A percentile compares a stretch with the other conserved stretches of the same genome.
Evolutionary conservation across 2,888 invertebrate species (phyloP).

Genomic region (Drosophila macrothrix): DNA sequence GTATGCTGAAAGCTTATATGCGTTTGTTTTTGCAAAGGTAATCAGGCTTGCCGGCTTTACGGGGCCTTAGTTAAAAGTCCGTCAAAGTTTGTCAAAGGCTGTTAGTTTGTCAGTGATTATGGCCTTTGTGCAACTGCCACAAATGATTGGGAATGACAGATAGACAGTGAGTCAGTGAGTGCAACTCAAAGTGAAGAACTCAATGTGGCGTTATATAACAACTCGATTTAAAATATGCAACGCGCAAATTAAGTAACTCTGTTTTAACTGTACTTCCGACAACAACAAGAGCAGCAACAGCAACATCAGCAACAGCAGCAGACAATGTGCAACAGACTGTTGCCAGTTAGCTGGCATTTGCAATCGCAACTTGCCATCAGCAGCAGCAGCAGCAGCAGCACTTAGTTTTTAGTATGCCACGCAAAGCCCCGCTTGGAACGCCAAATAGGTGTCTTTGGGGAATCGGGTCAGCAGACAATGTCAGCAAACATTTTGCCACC

Average conservation of each 20-base stretch:
- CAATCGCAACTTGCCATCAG: slow-evolving; percentile 43
- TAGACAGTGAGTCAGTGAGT: slow-evolving; percentile 22
- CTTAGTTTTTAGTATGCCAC: slow-evolving; percentile 49
- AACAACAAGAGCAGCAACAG: slow-evolving; percentile 6
- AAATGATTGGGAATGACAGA: slow-evolving; percentile 6
- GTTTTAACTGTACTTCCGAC: slow-evolving; percentile 25
- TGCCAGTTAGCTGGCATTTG: slow-evolving; percentile 17
- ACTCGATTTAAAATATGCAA: slow-evolving; percentile 15
- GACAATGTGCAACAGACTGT: slow-evolving; percentile 21
- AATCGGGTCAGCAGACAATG: slow-evolving; percentile 79
- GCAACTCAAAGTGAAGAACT: slow-evolving; percentile 22
- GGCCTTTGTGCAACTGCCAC: slow-evolving; percentile 15
- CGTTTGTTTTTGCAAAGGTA: slow-evolving; percentile 28
- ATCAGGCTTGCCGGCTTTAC: slow-evolving; percentile 47
- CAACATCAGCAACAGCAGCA: background rate
- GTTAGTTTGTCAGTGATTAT: slow-evolving; percentile 6
- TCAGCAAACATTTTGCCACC: slow-evolving; percentile 63
- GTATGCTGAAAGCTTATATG: slow-evolving; percentile 10
- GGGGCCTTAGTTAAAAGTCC: slow-evolving; percentile 47
- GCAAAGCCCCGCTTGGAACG: slow-evolving; percentile 27
- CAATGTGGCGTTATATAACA: slow-evolving; percentile 41
- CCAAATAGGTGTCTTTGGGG: slow-evolving; percentile 65
- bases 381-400: background rate
- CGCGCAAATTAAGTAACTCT: slow-evolving; percentile 16
- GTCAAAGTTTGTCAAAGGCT: slow-evolving; percentile 43